Evolutionary conservation across 2,888 invertebrate genomes (phyloP), one percentile per base, ranked within the genome.

Genomic region (Iphiclides podalirius): DNA sequence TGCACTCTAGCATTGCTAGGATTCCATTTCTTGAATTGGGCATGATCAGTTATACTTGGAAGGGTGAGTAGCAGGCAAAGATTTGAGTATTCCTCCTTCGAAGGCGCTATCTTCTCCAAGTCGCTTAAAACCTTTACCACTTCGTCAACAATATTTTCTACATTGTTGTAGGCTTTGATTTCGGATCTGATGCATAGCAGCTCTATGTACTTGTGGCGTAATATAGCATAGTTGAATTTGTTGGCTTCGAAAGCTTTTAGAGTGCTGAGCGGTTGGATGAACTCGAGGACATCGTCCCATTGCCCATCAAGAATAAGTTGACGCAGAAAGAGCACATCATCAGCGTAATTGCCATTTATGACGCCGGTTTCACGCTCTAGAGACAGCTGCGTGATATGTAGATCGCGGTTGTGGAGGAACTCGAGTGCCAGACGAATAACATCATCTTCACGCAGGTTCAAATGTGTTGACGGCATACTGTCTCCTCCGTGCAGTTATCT

Each of bases 271-370:
- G 98, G 98, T 84, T 98, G 97, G 52, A 98, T 95, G 80, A 98
- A 98, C 75, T 98, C 98, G 52, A 98, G 87, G 0, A 96, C 98
- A 77, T 98, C 98, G 81, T 98, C 98, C 98, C 98, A 98, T 83
- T 98, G 97, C 12, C 98, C 98, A 78, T 98, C 98, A 46, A 98
- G 91, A 60, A 98, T 97, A 44, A 98, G 92, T 81, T 98, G 98
- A 12, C 98, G 91, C 13, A 98, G 90, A 80, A 98, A 98, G 38
- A 98, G 91, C 31, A 97, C 94, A 80, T 98, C 98, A 79, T 98
- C 97, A 9, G 97, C 96, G 78, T 93, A 98, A 72, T 94, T 93
- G 48, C 97, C 97, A 81, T 98, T 98, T 73, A 97, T 96, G 55
- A 97, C 94, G 41, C 98, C 98, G 0, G 98, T 96, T 86, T 98